A percentile compares a stretch with the other conserved stretches of the same genome.
Conservation (phyloP, 2,888 invertebrate genomes). For the Oligia strigilis region DNA sequence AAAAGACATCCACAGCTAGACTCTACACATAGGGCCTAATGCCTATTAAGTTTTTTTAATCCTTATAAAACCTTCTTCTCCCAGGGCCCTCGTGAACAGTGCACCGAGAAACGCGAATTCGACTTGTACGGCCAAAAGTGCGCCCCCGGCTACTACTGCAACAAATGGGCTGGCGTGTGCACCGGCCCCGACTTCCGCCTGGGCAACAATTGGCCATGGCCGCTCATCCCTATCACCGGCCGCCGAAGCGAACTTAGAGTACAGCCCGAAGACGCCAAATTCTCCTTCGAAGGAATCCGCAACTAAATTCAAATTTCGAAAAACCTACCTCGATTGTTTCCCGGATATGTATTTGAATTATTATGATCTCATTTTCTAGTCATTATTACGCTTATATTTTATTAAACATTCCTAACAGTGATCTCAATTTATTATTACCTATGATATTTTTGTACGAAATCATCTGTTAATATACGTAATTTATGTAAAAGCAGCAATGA, state of each 20-base stretch:
- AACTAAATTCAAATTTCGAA: conserved; percentile 28
- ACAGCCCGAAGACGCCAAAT: conserved; percentile 50
- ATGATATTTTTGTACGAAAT: conserved; percentile 41
- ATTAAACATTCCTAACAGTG: conserved; percentile 47
- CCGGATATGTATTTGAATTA: conserved; percentile 2
- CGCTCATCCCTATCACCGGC: conserved; percentile 74
- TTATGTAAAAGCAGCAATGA: conserved; percentile 7
- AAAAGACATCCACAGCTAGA: not conserved
- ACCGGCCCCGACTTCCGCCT: conserved; percentile 76
- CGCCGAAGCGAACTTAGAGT: conserved; percentile 56
- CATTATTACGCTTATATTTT: conserved; percentile 31
- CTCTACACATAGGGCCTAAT: not conserved
- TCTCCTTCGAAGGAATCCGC: conserved; percentile 54
- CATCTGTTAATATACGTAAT: conserved; percentile 17
- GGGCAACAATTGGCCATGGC: conserved; percentile 73
- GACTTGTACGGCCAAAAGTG: conserved; percentile 82
- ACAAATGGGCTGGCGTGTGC: conserved; percentile 78
- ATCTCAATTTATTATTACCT: conserved; percentile 41
- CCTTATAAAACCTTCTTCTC: not conserved
- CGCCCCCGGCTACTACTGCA: conserved; percentile 82
- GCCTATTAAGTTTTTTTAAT: not conserved
- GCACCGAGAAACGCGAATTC: conserved; percentile 81
- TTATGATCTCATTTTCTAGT: conserved; percentile 55
- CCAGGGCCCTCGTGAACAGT: conserved; percentile 83
- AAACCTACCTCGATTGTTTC: not conserved